phyloP scores from a whole-genome alignment of 2,797 vertebrate genomes.

The Microctenopoma lineatum region DNA sequence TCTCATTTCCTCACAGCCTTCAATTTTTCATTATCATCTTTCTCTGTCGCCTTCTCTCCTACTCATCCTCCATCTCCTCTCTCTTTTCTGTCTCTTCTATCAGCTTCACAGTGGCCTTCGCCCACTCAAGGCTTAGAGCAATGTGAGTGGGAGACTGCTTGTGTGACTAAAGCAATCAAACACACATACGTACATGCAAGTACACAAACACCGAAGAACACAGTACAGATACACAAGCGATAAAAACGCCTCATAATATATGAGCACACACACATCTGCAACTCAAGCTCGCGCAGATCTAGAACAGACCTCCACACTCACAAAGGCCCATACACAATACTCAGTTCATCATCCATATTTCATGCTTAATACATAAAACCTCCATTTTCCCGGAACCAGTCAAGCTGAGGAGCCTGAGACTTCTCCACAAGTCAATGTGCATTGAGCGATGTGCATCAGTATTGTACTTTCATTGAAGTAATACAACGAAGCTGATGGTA shows the following conservation, averaged over 20 bases:
- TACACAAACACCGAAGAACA: slow-evolving; percentile 47
- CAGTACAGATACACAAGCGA: slow-evolving; percentile 46
- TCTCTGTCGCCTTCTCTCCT: slow-evolving; percentile 79
- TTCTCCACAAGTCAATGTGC: slow-evolving; percentile 29
- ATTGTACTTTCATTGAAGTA: slow-evolving; percentile 5
- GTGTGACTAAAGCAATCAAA: slow-evolving; percentile 82
- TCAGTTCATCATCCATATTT: slow-evolving; percentile 64
- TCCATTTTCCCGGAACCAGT: slow-evolving; percentile 57
- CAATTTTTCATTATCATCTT: slow-evolving; percentile 79
- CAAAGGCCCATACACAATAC: slow-evolving; percentile 52
- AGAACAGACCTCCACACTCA: slow-evolving; percentile 45
- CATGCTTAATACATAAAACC: slow-evolving; percentile 61
- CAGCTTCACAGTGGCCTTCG: slow-evolving; percentile 82
- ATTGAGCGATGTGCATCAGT: slow-evolving; percentile 40
- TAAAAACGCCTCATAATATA: slow-evolving; percentile 59
- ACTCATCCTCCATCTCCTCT: slow-evolving; percentile 78
- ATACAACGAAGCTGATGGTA: slow-evolving; percentile 7
- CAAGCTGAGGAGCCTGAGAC: slow-evolving; percentile 30
- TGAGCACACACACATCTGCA: slow-evolving; percentile 46
- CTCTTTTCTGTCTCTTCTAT: slow-evolving; percentile 76
- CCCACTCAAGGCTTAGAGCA: slow-evolving; percentile 84
- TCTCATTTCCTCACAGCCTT: slow-evolving; percentile 77
- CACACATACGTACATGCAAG: slow-evolving; percentile 38
- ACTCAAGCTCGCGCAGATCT: slow-evolving; percentile 40
- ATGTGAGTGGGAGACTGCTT: slow-evolving; percentile 80